These are phyloP conservation scores for Microcebus ravelobensis DNA, from an alignment of 2,113 vertebrate genomes.

Conservation along the genomic window DNA sequence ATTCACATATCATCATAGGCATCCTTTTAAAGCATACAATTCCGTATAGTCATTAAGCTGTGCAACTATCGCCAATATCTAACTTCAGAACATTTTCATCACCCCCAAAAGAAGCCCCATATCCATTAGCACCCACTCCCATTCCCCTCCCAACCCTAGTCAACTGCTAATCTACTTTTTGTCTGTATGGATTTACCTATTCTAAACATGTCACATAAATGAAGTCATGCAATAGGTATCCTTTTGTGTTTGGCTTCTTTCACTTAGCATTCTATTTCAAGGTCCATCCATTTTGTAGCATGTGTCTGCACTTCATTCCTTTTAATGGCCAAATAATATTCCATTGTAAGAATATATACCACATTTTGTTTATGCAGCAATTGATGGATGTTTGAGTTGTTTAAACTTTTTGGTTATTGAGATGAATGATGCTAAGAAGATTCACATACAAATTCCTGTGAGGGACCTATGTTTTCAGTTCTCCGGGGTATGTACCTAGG, in stretches of 20 bases:
- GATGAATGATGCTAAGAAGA: not conserved
- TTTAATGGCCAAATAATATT: not conserved
- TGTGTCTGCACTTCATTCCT: not conserved
- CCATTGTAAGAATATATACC: not conserved
- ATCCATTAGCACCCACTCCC: not conserved
- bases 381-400: not conserved
- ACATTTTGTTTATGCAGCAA: not conserved
- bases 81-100: not conserved
- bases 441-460: not conserved
- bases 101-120: not conserved
- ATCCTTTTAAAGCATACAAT: not conserved
- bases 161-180: not conserved
- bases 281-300: no score
- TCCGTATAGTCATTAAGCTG: not conserved
- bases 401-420: not conserved
- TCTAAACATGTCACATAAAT: not conserved
- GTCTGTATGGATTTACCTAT: not conserved
- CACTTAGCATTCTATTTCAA: not conserved
- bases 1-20: not conserved
- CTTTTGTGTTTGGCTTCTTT: not conserved
- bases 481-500: not conserved
- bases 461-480: not conserved
- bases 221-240: not conserved
- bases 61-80: not conserved
- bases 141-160: fast-evolving